Evolutionary conservation across 2,797 vertebrate species (phyloP), one percentile per base, ranked within the genome.

Genomic region (Bradypodion pumilum): DNA sequence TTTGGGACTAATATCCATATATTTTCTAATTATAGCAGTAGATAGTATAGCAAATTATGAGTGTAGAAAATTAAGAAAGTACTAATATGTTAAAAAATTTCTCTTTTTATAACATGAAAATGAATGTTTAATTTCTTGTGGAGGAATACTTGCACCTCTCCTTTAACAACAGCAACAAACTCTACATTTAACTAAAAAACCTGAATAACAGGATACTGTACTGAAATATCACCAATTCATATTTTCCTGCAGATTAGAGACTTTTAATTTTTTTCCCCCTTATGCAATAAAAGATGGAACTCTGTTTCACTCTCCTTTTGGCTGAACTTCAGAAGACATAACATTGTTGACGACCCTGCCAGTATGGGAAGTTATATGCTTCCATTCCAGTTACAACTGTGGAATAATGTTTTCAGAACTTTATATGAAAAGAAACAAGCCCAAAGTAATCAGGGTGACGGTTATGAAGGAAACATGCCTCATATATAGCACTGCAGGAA

Each of bases 401-500:
- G 56, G 37, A 83, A 2, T 29, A 68, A 32, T 74, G 81, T 78
- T 84, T 44, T 5, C 49, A 27, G 19, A 74, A 81, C 29, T 52
- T 68, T 42, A 0, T 19, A 29, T 25, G 9, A 46, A 0, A 74
- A 74, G 25, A 1, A 0, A 78, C 44, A 37, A 13, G 29, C 35
- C 86, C 44, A 16, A 69, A 49, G 84, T 82, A 78, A 79, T 72
- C n/a, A 2, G 52, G 59, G 77, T 88, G 88, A 86, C 7, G 5
- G 44, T 49, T 80, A 49, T 32, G 63, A 70, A 72, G 27, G 68
- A 75, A 86, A 68, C 2, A 7, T 44, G 42, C 76, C 87, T 29
- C 63, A 35, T 75, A 78, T 52, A 74, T 78, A 86, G n/a, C 15
- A 1, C 23, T 49, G 42, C 80, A 88, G 52, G 76, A 89, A 91